Percentiles rank a stretch among this genome's conserved stretches.
Conservation (phyloP, 2,797 vertebrate species). For the Pterois miles region DNA sequence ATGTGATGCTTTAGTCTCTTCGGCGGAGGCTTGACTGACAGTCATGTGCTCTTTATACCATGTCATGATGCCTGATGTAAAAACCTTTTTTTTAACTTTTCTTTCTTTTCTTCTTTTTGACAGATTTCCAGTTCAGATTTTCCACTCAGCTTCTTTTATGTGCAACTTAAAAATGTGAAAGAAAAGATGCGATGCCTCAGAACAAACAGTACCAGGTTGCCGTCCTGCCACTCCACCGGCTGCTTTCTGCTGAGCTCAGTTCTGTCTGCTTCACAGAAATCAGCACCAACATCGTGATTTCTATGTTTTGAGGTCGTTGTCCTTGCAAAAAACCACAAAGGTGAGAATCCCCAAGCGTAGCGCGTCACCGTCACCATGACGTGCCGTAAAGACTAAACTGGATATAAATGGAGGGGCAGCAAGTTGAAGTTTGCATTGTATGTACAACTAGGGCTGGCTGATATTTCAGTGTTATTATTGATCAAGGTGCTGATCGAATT, state of each 20-base stretch:
- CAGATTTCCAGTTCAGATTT: neutral
- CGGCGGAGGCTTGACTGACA: too few species aligned
- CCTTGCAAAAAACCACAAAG: neutral
- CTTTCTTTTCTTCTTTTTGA: too few species aligned
- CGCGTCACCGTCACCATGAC: neutral
- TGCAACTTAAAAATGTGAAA: neutral
- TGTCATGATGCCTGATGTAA: too few species aligned
- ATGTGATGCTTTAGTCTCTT: too few species aligned
- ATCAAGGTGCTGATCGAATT: neutral
- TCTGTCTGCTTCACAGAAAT: neutral
- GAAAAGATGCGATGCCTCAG: neutral
- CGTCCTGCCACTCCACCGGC: neutral
- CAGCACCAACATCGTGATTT: neutral
- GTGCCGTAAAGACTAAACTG: neutral
- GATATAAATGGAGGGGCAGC: neutral
- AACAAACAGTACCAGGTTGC: neutral
- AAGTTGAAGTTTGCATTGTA: neutral
- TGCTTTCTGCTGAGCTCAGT: too few species aligned
- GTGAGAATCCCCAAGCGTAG: neutral
- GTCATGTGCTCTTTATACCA: too few species aligned
- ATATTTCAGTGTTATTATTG: neutral
- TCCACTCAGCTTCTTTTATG: neutral
- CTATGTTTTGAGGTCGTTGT: slow-evolving; percentile 1
- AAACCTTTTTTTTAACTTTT: too few species aligned
- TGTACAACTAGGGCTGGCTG: neutral